Evolutionary conservation across 30 jellyfish, hydroid and myxozoan species (phyloP).

Genomic region (Nemopilema nomurai): DNA sequence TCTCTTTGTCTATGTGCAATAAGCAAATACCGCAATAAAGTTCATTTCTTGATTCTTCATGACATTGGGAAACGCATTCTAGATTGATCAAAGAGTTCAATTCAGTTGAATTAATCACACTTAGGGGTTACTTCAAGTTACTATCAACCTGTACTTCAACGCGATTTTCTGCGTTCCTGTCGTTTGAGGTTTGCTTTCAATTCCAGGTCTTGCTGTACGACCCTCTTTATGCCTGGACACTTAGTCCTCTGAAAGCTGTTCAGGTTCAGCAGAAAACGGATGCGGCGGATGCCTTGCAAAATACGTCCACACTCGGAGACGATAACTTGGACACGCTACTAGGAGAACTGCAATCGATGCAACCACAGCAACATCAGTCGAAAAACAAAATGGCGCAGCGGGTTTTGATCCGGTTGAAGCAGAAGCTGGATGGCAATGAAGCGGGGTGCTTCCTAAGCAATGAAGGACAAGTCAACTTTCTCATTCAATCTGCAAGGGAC

Average conservation of each 20-base stretch:
- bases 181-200: background rate
- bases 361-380: slow-evolving; percentile 55
- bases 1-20: no score
- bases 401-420: slow-evolving; percentile 79
- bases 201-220: slow-evolving; percentile 91
- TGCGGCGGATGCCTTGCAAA: slow-evolving; percentile 34
- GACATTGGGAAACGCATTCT: no score
- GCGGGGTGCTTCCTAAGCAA: slow-evolving; percentile 81
- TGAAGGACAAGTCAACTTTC: slow-evolving; percentile 91
- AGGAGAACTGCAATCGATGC: slow-evolving; percentile 52
- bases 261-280: slow-evolving; percentile 68
- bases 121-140: background rate
- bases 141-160: background rate
- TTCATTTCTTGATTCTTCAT: no score
- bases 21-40: no score
- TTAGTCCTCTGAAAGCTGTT: slow-evolving; percentile 76
- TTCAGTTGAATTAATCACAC: no score
- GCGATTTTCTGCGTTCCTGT: background rate
- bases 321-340: slow-evolving; percentile 27
- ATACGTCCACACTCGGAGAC: slow-evolving; percentile 34
- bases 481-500: slow-evolving; percentile 88
- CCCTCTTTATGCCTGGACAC: slow-evolving; percentile 93
- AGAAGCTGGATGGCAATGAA: slow-evolving; percentile 86
- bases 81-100: no score
- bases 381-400: slow-evolving; percentile 94